Evolutionary conservation across 2,888 invertebrate genomes (phyloP).

Genomic region (Orthosia gracilis): DNA sequence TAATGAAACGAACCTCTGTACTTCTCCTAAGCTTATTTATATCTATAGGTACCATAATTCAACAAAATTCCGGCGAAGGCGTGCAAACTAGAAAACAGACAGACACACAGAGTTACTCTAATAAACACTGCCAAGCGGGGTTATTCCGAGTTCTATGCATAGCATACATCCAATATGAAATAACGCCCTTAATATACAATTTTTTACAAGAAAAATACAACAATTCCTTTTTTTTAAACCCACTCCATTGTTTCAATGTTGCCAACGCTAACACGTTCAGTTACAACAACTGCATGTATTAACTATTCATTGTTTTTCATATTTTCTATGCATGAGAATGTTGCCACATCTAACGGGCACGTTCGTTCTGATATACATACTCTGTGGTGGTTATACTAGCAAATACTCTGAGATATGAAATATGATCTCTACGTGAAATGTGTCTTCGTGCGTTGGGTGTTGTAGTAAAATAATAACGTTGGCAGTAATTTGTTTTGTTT

Average conservation of each 20-base stretch:
- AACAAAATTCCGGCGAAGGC: too few relatives aligned
- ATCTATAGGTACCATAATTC: too few relatives aligned
- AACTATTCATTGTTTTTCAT: slow-evolving; percentile 66
- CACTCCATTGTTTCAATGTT: slow-evolving; percentile 46
- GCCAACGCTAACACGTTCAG: slow-evolving; percentile 42
- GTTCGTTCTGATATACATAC: slow-evolving; percentile 64
- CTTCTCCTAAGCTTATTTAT: too few relatives aligned
- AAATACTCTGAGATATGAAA: slow-evolving; percentile 56
- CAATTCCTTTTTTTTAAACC: slow-evolving; percentile 8
- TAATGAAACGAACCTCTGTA: too few relatives aligned
- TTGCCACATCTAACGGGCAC: slow-evolving; percentile 44
- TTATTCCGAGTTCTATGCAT: background rate
- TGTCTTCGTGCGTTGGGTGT: slow-evolving; percentile 35
- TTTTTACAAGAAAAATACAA: slow-evolving; percentile 32
- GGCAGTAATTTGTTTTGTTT: slow-evolving; percentile 25
- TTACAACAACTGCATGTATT: slow-evolving; percentile 58
- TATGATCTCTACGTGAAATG: slow-evolving; percentile 61
- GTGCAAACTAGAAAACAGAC: too few relatives aligned
- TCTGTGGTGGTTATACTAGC: slow-evolving; percentile 34
- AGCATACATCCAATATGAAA: background rate
- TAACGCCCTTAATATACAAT: slow-evolving; percentile 7
- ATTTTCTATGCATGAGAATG: slow-evolving; percentile 67
- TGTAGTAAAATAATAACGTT: slow-evolving; percentile 40
- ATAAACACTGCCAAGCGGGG: background rate
- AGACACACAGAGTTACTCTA: too few relatives aligned